Conservation (phyloP, 1,140 invertebrate genomes). For the Neoseiulus cucumeris region DNA sequence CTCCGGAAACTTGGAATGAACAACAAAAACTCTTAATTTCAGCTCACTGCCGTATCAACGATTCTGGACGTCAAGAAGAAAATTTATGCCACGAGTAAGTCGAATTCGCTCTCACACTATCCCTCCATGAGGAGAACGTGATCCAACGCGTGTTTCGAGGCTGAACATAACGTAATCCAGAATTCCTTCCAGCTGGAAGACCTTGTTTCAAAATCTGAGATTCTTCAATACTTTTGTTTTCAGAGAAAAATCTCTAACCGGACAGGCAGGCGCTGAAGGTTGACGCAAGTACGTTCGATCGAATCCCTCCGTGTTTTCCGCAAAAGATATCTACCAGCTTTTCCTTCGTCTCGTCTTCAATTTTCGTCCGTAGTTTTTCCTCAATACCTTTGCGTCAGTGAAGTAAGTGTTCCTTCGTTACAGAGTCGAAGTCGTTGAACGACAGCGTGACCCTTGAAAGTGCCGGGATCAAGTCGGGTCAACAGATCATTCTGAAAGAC, state of each 20-base stretch:
- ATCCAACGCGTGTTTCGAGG: conserved; percentile 7
- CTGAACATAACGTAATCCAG: not conserved
- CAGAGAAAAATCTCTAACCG: conserved; percentile 44
- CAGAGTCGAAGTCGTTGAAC: conserved; percentile 29
- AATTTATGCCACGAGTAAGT: conserved; percentile 34
- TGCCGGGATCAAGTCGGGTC: conserved; percentile 23
- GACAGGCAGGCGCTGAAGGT: conserved; percentile 59
- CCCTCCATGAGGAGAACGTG: not conserved
- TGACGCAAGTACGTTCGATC: conserved; percentile 39
- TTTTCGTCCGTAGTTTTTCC: too few species aligned
- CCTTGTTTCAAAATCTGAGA: not conserved
- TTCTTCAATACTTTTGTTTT: conserved; percentile 16
- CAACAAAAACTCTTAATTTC: conserved; percentile 16
- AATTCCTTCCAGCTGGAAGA: too few species aligned
- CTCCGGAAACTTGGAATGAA: too few species aligned
- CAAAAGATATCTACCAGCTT: not conserved
- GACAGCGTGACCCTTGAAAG: conserved; percentile 27
- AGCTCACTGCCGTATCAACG: conserved; percentile 37
- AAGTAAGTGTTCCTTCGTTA: conserved; percentile 14
- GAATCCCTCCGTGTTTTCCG: not conserved
- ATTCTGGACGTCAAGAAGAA: conserved; percentile 52
- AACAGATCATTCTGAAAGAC: conserved; percentile 40
- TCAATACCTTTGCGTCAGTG: too few species aligned
- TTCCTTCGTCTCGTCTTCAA: too few species aligned
- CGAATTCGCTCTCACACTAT: not conserved